Percentiles rank a stretch among this genome's conserved stretches.
Evolutionary conservation across 2,113 vertebrate species (phyloP).

Genomic region (Hystrix brachyura): DNA sequence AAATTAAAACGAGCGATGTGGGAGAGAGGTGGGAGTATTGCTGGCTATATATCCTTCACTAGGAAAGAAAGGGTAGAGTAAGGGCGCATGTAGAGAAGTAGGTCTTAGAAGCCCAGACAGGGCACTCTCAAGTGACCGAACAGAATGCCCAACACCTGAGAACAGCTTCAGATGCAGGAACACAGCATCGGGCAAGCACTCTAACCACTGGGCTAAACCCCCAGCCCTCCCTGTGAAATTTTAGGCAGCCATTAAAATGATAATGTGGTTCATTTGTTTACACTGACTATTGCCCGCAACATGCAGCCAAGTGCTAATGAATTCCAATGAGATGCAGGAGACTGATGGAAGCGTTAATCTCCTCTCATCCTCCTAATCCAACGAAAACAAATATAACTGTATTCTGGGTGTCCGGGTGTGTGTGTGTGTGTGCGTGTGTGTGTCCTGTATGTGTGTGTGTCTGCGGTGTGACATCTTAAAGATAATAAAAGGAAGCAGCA

Average conservation of each 20-base stretch:
- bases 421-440: not conserved
- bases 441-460: not conserved
- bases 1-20: not conserved
- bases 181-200: too few species aligned
- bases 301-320: not conserved
- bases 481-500: not conserved
- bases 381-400: slow-evolving; percentile 2
- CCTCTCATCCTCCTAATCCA: not conserved
- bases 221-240: not conserved
- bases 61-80: not conserved
- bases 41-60: not conserved
- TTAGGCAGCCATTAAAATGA: slow-evolving; percentile 43
- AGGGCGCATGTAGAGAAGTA: not conserved
- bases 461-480: not conserved
- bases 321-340: not conserved
- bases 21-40: not conserved
- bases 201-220: too few species aligned
- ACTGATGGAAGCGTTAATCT: not conserved
- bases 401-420: not conserved
- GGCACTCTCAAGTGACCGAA: not conserved
- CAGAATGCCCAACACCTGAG: not conserved
- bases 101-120: not conserved
- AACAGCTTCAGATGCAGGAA: not conserved
- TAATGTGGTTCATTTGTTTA: slow-evolving; percentile 28
- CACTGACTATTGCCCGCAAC: not conserved